Evolutionary conservation across 2,797 vertebrate species (phyloP).

Genomic region (Gambusia yucatana): DNA sequence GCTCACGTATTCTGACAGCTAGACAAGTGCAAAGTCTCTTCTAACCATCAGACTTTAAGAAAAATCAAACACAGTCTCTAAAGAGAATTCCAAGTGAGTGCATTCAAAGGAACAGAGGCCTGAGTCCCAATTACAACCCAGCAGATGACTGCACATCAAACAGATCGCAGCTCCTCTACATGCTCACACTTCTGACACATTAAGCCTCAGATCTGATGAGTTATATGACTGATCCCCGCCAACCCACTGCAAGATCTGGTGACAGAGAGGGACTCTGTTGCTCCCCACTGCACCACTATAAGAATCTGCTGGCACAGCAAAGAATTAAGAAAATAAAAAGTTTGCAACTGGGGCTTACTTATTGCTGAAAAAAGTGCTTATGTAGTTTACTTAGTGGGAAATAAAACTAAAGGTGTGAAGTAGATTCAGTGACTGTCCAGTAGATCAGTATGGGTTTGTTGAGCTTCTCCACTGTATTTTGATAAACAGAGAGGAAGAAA

Average conservation of each 20-base stretch:
- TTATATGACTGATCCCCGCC: conserved; percentile 60
- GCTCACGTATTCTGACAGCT: conserved; percentile 54
- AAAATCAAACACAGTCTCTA: conserved; percentile 50
- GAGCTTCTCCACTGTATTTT: conserved; percentile 46
- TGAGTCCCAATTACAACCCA: conserved; percentile 70
- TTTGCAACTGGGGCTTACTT: conserved; percentile 27
- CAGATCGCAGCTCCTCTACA: conserved; percentile 37
- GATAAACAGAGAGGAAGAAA: conserved; percentile 65
- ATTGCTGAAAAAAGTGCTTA: conserved; percentile 32
- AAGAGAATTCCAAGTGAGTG: conserved; percentile 48
- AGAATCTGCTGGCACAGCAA: conserved; percentile 44
- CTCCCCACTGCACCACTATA: conserved; percentile 23
- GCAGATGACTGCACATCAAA: conserved; percentile 58
- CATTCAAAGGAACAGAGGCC: conserved; percentile 48
- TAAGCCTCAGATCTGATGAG: conserved; percentile 55
- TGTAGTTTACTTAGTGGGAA: conserved; percentile 23
- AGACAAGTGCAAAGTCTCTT: conserved; percentile 47
- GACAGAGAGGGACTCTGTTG: conserved; percentile 52
- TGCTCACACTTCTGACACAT: conserved; percentile 61
- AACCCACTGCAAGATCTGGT: conserved; percentile 54
- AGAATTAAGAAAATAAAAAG: conserved; percentile 25
- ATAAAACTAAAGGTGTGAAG: conserved; percentile 32
- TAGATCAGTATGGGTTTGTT: conserved; percentile 53
- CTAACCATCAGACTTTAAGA: conserved; percentile 45
- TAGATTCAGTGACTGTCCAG: conserved; percentile 35